phyloP scores from a whole-genome alignment of 2,888 invertebrate genomes.

The Chaitophorus viminalis region DNA sequence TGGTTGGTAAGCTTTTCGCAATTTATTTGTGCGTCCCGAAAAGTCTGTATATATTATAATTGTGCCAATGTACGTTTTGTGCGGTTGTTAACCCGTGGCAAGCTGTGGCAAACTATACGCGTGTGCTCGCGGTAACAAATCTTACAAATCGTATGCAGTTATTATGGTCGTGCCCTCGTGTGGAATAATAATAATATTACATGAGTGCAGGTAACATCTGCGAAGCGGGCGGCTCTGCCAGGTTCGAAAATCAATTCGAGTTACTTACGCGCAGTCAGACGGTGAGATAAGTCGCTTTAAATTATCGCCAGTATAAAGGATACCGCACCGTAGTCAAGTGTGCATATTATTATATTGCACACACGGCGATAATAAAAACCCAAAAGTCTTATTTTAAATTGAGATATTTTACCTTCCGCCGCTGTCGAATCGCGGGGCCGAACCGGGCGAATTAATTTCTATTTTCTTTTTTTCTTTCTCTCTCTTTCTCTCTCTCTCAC shows the following conservation, averaged over 20 bases:
- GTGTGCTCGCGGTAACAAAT: too few species aligned
- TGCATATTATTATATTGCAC: neutral
- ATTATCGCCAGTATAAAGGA: slow-evolving; percentile 36
- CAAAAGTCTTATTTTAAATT: slow-evolving; percentile 11
- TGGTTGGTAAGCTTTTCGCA: too few species aligned
- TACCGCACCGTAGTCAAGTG: neutral
- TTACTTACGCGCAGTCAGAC: slow-evolving; percentile 24
- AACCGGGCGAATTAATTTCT: slow-evolving; percentile 34
- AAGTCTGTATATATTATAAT: too few species aligned
- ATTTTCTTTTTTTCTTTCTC: neutral
- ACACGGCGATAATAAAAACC: slow-evolving; percentile 5
- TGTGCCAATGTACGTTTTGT: too few species aligned
- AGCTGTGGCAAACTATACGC: too few species aligned
- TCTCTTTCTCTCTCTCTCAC: too few species aligned
- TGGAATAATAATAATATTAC: neutral
- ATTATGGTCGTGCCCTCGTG: too few species aligned
- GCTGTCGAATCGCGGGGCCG: neutral
- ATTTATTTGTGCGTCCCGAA: too few species aligned
- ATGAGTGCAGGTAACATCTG: slow-evolving; percentile 13
- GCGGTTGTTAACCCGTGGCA: too few species aligned
- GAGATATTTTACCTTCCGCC: slow-evolving; percentile 28
- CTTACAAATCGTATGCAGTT: too few species aligned
- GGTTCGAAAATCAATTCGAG: slow-evolving; percentile 30
- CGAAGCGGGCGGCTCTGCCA: neutral
- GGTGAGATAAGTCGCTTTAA: slow-evolving; percentile 20